Percentiles rank a stretch among this genome's conserved stretches.
Conservation (phyloP, 2,888 invertebrate genomes). For the Clepsis dumicolana region DNA sequence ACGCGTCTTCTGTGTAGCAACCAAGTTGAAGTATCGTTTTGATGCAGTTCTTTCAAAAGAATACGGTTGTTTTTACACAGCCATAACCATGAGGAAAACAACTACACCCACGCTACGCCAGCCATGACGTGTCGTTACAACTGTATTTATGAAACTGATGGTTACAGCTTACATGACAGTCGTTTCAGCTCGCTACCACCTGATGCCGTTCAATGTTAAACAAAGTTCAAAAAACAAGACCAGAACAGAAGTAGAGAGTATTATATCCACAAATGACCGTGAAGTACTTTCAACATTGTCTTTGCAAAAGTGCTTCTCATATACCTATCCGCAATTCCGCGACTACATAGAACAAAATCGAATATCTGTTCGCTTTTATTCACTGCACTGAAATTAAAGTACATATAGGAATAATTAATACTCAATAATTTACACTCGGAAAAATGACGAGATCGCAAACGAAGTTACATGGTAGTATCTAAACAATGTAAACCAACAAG, state of each 20-base stretch:
- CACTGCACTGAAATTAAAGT: not conserved
- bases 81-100: conserved; percentile 54
- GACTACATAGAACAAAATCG: not conserved
- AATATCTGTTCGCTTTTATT: not conserved
- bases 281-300: not conserved
- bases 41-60: conserved; percentile 27
- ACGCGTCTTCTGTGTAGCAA: not conserved
- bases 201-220: conserved; percentile 15
- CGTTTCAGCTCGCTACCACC: conserved; percentile 30
- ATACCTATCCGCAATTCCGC: not conserved
- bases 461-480: not conserved
- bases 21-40: conserved; percentile 1
- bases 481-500: not conserved
- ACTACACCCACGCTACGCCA: conserved; percentile 49
- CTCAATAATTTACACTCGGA: not conserved
- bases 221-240: conserved; percentile 3
- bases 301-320: conserved; percentile 1
- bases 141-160: conserved; percentile 42
- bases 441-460: not conserved
- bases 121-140: conserved; percentile 46
- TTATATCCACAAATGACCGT: not conserved
- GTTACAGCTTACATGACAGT: conserved; percentile 31
- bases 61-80: conserved; percentile 32
- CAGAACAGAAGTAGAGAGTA: not conserved
- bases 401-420: not conserved